Base-by-base conservation (phyloP, 2,113 vertebrate species). In the Silurus meridionalis region DNA sequence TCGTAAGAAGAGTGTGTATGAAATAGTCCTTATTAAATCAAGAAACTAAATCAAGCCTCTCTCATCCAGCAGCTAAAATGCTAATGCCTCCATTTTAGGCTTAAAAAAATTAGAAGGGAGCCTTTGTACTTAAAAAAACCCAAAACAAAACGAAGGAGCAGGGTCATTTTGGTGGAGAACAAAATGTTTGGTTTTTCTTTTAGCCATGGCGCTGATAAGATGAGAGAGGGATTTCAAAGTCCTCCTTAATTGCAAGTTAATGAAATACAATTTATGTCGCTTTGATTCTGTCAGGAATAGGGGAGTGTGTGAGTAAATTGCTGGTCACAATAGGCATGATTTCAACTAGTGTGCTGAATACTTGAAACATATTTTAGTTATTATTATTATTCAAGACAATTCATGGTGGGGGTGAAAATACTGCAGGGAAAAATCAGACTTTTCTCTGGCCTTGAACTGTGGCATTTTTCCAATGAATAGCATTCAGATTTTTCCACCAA, bases 111-210 rank as follows among this genome's bases (percentile, higher is more conserved):
- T 11, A 66, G 80, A 83, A n/a, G 15, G 19, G 37, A 60, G 37
- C 64, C 19, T 71, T 52, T 11, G 21, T 46, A 87, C 58, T 87
- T 8, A 80, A 8, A 55, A 55, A 79, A 46, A 72, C 82, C 1
- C 37, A 37, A 37, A 37, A 37, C 37, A 37, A 28, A 80, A 61
- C 64, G 78, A 74, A 48, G 28, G 48, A 63, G 48, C 55, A 46
- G 50, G 83, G 85, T 88, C 86, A 89, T 83, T 61, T 83, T 86
- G 48, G 85, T 82, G 71, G 74, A 87, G 55, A 82, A 80, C 83
- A 85, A 87, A 88, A 88, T 90, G 75, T 88, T 89, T 90, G 86
- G 80, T 88, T 91, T 37, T 90, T 83, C 86, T 88, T 90, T 87
- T 83, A 87, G 78, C 67, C 6, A 37, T 85, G 82, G 82, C 75